Base-by-base conservation (phyloP, 2,113 vertebrate genomes). In the Phainopepla nitens region DNA sequence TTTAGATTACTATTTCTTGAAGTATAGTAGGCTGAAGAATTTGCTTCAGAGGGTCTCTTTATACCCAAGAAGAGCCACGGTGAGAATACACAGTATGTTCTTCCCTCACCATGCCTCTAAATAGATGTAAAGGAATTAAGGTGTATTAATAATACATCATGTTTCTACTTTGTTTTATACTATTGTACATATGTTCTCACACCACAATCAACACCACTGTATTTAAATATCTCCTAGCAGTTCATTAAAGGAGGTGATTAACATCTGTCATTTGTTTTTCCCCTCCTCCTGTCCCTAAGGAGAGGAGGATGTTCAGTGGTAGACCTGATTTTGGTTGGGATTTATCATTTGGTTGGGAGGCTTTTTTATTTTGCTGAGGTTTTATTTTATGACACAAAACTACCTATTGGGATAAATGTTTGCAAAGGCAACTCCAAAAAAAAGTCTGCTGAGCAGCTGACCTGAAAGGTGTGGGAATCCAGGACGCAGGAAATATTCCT, bases 11-110 rank as follows among this genome's bases (percentile, higher is more conserved):
- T 96, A 77, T 96, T 97, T 97, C 97, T 93, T 92, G 94, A 96
- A 93, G 96, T 78, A 93, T 61, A 93, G 94, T 91, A 97, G 94
- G 97, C 94, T 97, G 97, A 97, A 97, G 93, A 97, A 92, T 97
- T 94, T 96, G 95, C 97, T 97, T 97, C 90, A 70, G 97, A 96
- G 96, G 69, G 76, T 94, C 88, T 98, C 95, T 97, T 97, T 97
- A 97, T 96, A 95, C 23, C 94, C 90, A 91, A 78, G 91, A 80
- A 96, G 94, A 94, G 95, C 72, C 86, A 82, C 50, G 0, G 90
- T 93, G 92, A 92, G 89, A 94, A 90, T 93, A 95, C 62, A 70
- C 78, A 84, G 92, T 64, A 83, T 93, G 66, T 96, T 97, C 94
- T 91, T 78, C 91, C 72, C 84, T 75, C 64, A 82, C 56, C 31